Base-by-base conservation (phyloP, 2,797 vertebrate species). In the Chelon labrosus region DNA sequence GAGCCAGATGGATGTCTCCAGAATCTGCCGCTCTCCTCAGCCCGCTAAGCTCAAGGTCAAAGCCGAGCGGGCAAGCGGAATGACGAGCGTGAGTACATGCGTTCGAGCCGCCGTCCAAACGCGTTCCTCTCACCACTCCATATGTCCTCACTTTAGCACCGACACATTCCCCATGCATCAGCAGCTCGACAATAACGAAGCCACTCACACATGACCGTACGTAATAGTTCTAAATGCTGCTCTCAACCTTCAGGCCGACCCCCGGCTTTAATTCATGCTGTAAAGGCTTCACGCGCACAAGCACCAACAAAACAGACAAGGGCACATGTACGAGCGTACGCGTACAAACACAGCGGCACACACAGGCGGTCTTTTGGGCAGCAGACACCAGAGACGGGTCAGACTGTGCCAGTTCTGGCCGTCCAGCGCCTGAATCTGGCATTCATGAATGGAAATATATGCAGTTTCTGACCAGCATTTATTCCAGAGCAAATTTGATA, bases 361-460 rank as follows among this genome's bases (percentile, higher is more conserved):
- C 58, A 70, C 50, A 62, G 53, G 69, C 54, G 52, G 58, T 75
- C 69, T 57, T 61, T 16, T 50, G 65, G 64, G 70, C 75, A 0
- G 17, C 46, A 31, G 63, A 51, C 31, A 62, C 65, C 47, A 72
- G 70, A 82, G 70, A 79, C 56, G 0, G 11, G 58, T 59, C 57
- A 10, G 73, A 35, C 73, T 39, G 74, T 54, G 80, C 79, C 80
- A 78, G 66, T 56, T 71, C 73, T 84, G 60, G 44, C 75, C 71
- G 72, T 64, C 71, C 76, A 80, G 50, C 54, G 79, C 66, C 80
- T 79, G 80, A 81, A 89, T 86, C 73, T 84, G 74, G 76, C 87
- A 88, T 93, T 93, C 85, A 91, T 88, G 82, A 89, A 91, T 92
- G 90, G 89, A 93, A 91, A 93, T 89, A 22, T 75, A 90, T 90